A percentile compares a stretch with the other conserved stretches of the same genome.
These are phyloP conservation scores for Catocala nupta DNA, from an alignment of 2,888 invertebrate species.

Conservation along the genomic window DNA sequence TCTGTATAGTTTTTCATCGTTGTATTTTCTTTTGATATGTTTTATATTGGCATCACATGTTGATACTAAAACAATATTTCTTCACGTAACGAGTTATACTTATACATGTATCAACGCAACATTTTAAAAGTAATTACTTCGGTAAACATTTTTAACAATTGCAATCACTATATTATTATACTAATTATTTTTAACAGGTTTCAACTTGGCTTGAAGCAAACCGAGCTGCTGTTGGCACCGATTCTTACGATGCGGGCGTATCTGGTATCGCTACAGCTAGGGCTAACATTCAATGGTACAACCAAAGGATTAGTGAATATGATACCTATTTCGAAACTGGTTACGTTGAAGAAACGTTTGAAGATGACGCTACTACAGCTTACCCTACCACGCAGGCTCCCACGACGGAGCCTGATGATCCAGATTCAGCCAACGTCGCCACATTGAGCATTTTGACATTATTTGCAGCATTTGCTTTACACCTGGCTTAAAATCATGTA, in stretches of 20 bases:
- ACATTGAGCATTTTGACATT: slow-evolving; percentile 66
- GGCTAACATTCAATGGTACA: slow-evolving; percentile 67
- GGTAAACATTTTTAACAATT: too few relatives aligned
- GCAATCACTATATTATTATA: not conserved
- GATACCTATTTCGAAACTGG: slow-evolving; percentile 69
- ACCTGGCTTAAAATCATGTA: slow-evolving; percentile 41
- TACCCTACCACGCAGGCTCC: slow-evolving; percentile 7
- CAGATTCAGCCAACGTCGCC: slow-evolving; percentile 64
- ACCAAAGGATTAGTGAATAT: slow-evolving; percentile 63
- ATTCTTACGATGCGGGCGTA: slow-evolving; percentile 60
- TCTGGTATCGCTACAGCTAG: slow-evolving; percentile 61
- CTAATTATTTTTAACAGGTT: slow-evolving; percentile 60
- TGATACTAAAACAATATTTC: too few relatives aligned
- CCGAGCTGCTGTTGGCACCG: slow-evolving; percentile 53
- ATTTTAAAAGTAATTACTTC: too few relatives aligned
- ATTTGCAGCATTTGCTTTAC: slow-evolving; percentile 60
- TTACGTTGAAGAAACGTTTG: slow-evolving; percentile 63
- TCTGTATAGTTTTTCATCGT: too few relatives aligned
- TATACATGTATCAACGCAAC: too few relatives aligned
- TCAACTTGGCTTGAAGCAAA: slow-evolving; percentile 66
- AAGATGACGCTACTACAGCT: slow-evolving; percentile 26
- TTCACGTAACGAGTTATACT: too few relatives aligned
- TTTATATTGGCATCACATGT: too few relatives aligned
- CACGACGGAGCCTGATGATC: not conserved
- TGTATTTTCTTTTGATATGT: too few relatives aligned